Evolutionary conservation across 2,888 invertebrate genomes (phyloP).

Genomic region (Apotomis betuletana): DNA sequence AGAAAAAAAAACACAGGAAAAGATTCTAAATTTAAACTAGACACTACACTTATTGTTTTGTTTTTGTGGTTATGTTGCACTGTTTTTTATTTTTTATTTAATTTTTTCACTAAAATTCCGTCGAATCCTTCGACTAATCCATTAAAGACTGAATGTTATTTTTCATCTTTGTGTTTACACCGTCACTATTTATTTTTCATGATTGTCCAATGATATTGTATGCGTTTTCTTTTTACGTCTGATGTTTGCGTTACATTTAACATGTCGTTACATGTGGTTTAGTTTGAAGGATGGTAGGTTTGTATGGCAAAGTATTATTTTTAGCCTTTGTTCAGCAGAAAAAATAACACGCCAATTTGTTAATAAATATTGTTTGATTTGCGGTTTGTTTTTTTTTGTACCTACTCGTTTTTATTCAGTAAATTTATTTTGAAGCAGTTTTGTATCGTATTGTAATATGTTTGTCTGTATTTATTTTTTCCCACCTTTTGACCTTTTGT

Average conservation of each 20-base stretch:
- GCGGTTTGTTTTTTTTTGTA: no score
- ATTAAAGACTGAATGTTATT: conserved; percentile 19
- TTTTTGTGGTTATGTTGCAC: background rate
- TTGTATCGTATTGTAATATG: no score
- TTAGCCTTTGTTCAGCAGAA: no score
- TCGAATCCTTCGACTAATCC: background rate
- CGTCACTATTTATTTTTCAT: conserved; percentile 24
- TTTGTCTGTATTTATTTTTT: no score
- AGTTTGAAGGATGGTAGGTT: background rate
- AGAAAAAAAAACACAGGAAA: conserved; percentile 54
- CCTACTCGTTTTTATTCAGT: no score
- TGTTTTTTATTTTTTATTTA: background rate
- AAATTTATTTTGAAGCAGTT: no score
- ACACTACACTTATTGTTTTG: conserved; percentile 14
- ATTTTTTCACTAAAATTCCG: background rate
- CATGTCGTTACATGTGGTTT: background rate
- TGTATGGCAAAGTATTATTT: no score
- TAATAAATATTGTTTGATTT: no score
- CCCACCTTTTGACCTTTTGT: no score
- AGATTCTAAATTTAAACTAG: conserved; percentile 43
- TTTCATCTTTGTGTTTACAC: background rate
- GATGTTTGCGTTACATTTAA: conserved; percentile 23
- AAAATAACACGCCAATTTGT: no score
- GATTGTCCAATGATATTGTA: conserved; percentile 39
- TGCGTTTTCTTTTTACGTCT: conserved; percentile 6